These are phyloP conservation scores for Platyrinchus mystaceus DNA, from an alignment of 2,797 vertebrate genomes.

Conservation along the genomic window DNA sequence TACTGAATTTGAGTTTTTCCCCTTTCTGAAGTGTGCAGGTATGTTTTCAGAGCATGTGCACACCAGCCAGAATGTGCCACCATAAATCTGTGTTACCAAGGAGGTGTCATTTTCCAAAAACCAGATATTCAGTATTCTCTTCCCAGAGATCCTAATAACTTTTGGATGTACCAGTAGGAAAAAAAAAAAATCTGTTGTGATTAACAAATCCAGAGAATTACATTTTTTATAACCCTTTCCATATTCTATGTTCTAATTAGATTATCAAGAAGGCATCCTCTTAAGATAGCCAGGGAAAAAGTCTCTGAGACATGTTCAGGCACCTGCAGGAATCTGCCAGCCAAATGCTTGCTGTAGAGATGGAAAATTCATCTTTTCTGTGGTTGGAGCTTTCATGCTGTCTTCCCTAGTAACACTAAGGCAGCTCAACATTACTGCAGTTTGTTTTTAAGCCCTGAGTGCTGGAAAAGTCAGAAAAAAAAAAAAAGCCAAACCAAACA, in stretches of 20 bases:
- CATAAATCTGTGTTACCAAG: neutral
- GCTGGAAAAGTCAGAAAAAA: neutral
- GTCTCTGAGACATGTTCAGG: neutral
- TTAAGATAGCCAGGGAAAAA: neutral
- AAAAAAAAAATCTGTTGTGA: neutral
- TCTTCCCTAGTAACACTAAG: neutral
- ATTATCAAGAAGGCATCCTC: neutral
- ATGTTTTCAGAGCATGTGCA: neutral
- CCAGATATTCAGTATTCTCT: neutral
- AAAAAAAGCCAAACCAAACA: neutral
- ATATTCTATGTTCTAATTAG: neutral
- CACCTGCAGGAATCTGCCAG: conserved; percentile 35
- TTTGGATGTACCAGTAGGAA: neutral
- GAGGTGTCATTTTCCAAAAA: neutral
- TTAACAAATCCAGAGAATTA: neutral
- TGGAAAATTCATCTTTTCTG: conserved; percentile 24
- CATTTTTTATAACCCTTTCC: neutral
- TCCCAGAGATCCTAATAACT: neutral
- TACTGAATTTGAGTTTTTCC: neutral
- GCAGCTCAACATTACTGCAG: neutral
- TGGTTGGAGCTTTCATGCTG: neutral
- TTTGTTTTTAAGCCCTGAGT: neutral
- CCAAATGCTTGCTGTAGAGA: neutral
- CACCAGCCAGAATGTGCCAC: neutral
- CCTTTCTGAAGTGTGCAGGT: neutral